A percentile compares a stretch with the other conserved stretches of the same genome.
Evolutionary conservation across 2,888 invertebrate genomes (phyloP).

Genomic region (Nemotelus nigrinus): DNA sequence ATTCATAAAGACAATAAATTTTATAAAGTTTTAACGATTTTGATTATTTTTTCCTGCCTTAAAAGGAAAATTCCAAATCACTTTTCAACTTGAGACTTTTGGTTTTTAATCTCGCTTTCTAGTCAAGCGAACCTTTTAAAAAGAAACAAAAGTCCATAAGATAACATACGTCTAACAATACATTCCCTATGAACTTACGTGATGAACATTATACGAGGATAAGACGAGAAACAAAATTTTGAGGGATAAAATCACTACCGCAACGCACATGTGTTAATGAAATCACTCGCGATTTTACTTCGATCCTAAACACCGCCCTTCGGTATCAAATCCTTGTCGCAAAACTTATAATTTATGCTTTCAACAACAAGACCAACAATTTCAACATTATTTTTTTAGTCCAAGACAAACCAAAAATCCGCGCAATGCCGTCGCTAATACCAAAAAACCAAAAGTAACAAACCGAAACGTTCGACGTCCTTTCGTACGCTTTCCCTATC

Average conservation of each 20-base stretch:
- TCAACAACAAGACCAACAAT: background rate
- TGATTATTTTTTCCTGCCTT: no score
- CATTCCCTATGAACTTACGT: slow-evolving; percentile 38
- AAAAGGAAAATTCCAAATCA: no score
- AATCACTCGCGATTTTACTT: background rate
- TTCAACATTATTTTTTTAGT: background rate
- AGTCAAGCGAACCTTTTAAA: no score
- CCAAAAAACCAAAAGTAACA: slow-evolving; percentile 1
- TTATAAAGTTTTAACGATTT: no score
- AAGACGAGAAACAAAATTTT: background rate
- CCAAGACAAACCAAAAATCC: background rate
- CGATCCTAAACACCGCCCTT: no score
- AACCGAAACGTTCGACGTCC: background rate
- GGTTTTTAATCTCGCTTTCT: no score
- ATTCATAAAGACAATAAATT: no score
- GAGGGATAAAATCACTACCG: background rate
- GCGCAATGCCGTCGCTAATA: slow-evolving; percentile 18
- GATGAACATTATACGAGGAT: slow-evolving; percentile 27
- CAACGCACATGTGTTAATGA: slow-evolving; percentile 22
- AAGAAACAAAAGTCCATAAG: no score
- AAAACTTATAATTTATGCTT: no score
- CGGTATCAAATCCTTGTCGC: no score
- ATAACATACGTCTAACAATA: no score
- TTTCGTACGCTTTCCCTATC: background rate
- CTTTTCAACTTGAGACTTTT: no score